Evolutionary conservation across 2,113 vertebrate species (phyloP), one percentile per base, ranked within the genome.

Genomic region (Bufo gargarizans): DNA sequence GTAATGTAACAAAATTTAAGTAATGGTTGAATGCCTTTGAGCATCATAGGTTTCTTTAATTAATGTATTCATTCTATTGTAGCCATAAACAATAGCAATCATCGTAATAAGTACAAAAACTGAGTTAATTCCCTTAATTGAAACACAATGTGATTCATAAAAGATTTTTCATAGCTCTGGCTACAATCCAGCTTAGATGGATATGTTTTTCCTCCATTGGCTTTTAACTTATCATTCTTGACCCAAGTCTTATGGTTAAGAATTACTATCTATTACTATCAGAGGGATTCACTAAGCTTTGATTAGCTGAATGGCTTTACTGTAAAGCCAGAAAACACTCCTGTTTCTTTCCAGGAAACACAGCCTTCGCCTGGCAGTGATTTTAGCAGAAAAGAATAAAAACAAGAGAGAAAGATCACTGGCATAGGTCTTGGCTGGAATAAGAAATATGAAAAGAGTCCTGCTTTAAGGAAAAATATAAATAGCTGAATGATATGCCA

Each of bases 181-280:
- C 78, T 81, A 45, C 78, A 59, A 43, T 61, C 58, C 78, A 81
- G 56, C 22, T 43, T 45, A 81, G 55, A 81, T 45, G 33, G 78
- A 81, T 81, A 56, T 61, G 33, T 81, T 81, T 81, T 81, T 58
- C 22, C 33, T 61, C 59, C 78, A 78, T 78, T 61, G 56, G 45
- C 78, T 59, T 81, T 81, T 81, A 81, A 81, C 78, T 81, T 81
- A 59, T 81, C 58, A 59, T 81, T 81, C 22, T 58, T 81, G 77
- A 81, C 55, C 78, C 78, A 59, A 58, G 56, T 61, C 78, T 81
- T 81, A 61, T 58, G 78, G 55, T 61, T 58, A 81, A 45, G 78
- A 81, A 59, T 76, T 76, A 50, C 72, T 76, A 81, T 43, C 78
- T 81, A 81, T 61, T 45, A 81, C 78, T 81, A 61, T 81, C 78